Evolutionary conservation across 2,888 invertebrate species (phyloP), one percentile per base, ranked within the genome.

Genomic region (Caenorhabditis sp.): DNA sequence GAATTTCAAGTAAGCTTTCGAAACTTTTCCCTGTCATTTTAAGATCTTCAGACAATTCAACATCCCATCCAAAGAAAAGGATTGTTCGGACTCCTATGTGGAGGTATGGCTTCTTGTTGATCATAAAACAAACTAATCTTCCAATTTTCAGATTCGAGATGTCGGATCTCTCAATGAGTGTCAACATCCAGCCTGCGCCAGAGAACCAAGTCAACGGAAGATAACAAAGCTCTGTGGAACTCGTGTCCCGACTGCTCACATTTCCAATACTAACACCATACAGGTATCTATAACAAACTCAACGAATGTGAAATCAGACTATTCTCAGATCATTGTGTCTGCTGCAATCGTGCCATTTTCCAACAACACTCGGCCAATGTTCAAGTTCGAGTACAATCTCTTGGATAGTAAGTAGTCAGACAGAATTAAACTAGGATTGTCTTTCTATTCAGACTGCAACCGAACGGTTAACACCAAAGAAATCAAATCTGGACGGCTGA

Each of bases 361-460:
- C 16, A 70, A 70, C 16, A 6, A n/a, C 8, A 26, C 49, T 0
- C 31, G 64, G 41, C 63, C 76, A 10, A 35, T 51, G 10, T 59
- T 84, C 58, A 61, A 59, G 12, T 77, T 84, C 41, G 69, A 69
- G 14, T 81, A 84, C 35, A 63, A 76, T 3, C 22, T 77, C 0
- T 41, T 84, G 12, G 80, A 80, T 69, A 76, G 84, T 84, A 35
- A 69, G 80, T 68, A 26, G 14, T 26, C 2, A 14, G 1, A 10
- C 26, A 10, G 2, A 10, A 19, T 51, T 0, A 1, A 12, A 2
- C 8, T 26, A 2, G 10, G 2, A 14, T 26, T 26, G 4, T 26
- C 2, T 7, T 12, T 3, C 10, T 26, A 80, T 87, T 74, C 82
- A 90, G 90, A 80, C n/a, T 91, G 91, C 79, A 92, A 92, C 74